A percentile compares a stretch with the other conserved stretches of the same genome.
Evolutionary conservation across 2,888 invertebrate genomes (phyloP).

Genomic region (Drosophila prostipennis): DNA sequence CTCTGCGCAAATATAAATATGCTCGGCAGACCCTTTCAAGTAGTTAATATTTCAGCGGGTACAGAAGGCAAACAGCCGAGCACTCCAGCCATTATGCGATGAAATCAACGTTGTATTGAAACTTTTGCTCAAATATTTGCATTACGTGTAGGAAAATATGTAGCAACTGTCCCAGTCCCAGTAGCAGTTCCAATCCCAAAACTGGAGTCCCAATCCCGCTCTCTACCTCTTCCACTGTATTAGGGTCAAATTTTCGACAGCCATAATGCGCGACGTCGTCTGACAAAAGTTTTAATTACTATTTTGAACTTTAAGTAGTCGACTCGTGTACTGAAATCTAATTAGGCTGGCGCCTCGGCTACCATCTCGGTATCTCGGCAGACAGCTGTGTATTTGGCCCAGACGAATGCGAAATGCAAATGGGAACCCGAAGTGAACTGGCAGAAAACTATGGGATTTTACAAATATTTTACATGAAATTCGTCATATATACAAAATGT

Average conservation of each 20-base stretch:
- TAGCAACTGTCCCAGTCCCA: constrained; percentile 15
- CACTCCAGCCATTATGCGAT: constrained; percentile 32
- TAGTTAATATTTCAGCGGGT: constrained; percentile 49
- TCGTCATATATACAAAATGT: no score
- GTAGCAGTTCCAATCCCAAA: not conserved
- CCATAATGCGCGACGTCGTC: constrained; percentile 55
- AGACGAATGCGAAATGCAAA: constrained; percentile 42
- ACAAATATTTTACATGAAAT: no score
- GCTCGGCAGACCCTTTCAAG: constrained; percentile 32
- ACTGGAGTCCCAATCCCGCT: not conserved
- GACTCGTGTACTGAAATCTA: constrained; percentile 81
- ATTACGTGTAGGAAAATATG: constrained; percentile 55
- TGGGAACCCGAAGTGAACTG: constrained; percentile 15
- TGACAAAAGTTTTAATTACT: constrained; percentile 83
- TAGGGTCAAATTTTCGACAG: constrained; percentile 53
- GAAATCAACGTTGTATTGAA: constrained; percentile 50
- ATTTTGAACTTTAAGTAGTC: constrained; percentile 80
- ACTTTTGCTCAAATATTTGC: constrained; percentile 65
- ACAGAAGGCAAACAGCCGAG: constrained; percentile 14
- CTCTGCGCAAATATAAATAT: constrained; percentile 39
- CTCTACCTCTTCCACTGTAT: constrained; percentile 25
- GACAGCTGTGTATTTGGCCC: constrained; percentile 38
- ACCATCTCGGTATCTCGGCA: constrained; percentile 51
- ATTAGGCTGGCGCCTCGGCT: constrained; percentile 64
- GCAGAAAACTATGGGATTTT: not conserved